Evolutionary conservation across 1,140 invertebrate genomes (phyloP).

Genomic region (Diploscapter pachys): DNA sequence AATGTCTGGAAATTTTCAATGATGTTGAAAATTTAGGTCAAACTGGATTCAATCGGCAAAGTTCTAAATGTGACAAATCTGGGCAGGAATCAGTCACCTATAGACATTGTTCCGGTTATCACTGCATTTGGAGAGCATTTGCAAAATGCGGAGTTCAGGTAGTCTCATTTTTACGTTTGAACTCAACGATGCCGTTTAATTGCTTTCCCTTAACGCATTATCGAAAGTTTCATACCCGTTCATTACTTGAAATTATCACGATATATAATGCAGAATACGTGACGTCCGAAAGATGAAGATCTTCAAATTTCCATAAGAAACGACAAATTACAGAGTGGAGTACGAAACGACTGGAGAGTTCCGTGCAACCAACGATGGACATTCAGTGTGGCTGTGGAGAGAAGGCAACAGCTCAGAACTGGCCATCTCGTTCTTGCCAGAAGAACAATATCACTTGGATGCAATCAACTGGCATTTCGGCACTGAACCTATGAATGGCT

Average conservation of each 20-base stretch:
- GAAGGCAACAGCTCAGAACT: slow-evolving; percentile 22
- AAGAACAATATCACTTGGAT: slow-evolving; percentile 54
- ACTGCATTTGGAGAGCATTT: slow-evolving; percentile 55
- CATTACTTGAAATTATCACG: no score
- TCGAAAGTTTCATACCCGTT: no score
- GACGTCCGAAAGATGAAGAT: no score
- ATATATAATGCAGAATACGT: no score
- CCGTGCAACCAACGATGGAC: slow-evolving; percentile 44
- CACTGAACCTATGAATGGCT: slow-evolving; percentile 58
- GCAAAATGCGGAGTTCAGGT: slow-evolving; percentile 50
- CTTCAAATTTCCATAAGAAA: not conserved
- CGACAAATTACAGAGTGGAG: slow-evolving; percentile 17
- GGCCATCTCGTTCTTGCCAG: slow-evolving; percentile 49
- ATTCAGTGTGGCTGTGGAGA: not conserved
- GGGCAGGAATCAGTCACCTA: slow-evolving; percentile 55
- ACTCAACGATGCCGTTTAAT: no score
- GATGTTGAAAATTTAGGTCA: slow-evolving; percentile 8
- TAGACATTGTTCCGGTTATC: slow-evolving; percentile 51
- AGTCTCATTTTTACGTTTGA: no score
- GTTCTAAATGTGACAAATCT: slow-evolving; percentile 45
- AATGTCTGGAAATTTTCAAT: not conserved
- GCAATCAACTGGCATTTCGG: slow-evolving; percentile 54
- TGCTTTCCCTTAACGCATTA: no score
- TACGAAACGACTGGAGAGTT: slow-evolving; percentile 52
- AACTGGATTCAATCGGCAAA: slow-evolving; percentile 51